These are phyloP conservation scores for Discoglossus pictus DNA, from an alignment of 2,797 vertebrate species.

Conservation along the genomic window DNA sequence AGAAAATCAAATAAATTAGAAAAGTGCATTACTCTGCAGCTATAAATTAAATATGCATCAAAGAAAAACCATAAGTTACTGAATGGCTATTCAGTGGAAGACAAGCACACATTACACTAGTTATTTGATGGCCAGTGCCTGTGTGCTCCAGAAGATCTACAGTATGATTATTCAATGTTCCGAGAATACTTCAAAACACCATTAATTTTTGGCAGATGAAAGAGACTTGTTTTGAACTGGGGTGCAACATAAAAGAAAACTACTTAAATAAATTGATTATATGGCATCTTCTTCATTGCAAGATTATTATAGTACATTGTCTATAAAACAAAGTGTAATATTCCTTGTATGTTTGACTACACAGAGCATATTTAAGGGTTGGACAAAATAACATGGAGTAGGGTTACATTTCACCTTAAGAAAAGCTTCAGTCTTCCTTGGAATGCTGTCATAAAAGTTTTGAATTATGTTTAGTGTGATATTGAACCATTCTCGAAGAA, in stretches of 20 bases:
- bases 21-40: constrained; percentile 13
- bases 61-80: not conserved
- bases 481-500: too few species aligned
- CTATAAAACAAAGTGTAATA: too few species aligned
- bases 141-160: not conserved
- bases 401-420: too few species aligned
- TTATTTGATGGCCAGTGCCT: not conserved
- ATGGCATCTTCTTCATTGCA: too few species aligned
- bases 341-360: too few species aligned
- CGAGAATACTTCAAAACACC: constrained; percentile 21
- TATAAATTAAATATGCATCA: constrained; percentile 1
- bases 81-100: constrained; percentile 15
- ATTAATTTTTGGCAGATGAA: constrained; percentile 14
- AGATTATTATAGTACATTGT: too few species aligned
- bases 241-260: not conserved
- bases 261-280: too few species aligned
- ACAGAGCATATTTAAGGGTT: too few species aligned
- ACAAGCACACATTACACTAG: not conserved
- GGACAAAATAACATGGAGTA: too few species aligned
- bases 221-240: constrained; percentile 5
- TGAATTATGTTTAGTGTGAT: too few species aligned
- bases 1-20: constrained; percentile 14
- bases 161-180: constrained; percentile 12
- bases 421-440: too few species aligned
- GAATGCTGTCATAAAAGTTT: too few species aligned